phyloP scores from a whole-genome alignment of 2,113 vertebrate species.

The Abramis brama region DNA sequence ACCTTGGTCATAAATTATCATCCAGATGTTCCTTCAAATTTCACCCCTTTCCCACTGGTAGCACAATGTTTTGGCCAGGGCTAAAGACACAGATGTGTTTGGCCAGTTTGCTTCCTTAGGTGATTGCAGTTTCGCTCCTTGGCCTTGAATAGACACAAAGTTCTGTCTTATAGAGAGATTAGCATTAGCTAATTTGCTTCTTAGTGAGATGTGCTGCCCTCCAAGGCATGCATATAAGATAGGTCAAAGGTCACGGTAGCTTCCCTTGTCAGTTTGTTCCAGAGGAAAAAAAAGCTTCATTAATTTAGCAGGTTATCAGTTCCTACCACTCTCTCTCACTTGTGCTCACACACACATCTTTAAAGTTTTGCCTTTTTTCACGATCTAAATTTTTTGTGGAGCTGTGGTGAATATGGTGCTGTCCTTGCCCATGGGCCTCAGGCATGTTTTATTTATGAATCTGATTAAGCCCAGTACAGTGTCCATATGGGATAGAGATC shows the following conservation, averaged over 20 bases:
- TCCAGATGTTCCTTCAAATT: constrained; percentile 13
- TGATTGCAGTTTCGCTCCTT: neutral
- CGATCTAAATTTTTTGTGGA: neutral
- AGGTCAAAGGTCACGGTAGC: constrained; percentile 30
- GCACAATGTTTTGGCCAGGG: neutral
- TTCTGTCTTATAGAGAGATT: constrained; percentile 30
- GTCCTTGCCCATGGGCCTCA: constrained; percentile 57
- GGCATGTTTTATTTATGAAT: constrained; percentile 74
- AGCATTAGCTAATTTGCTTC: constrained; percentile 21
- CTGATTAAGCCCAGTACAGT: constrained; percentile 68
- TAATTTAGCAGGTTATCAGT: constrained; percentile 50
- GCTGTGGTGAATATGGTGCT: constrained; percentile 54
- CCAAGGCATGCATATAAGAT: constrained; percentile 26
- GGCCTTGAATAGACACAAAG: constrained; percentile 18
- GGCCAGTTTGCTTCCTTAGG: neutral
- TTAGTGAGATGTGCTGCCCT: neutral
- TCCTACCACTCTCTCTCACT: neutral
- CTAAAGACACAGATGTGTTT: constrained; percentile 11
- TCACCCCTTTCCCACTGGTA: neutral
- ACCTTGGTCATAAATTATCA: constrained; percentile 22
- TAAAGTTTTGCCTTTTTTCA: neutral
- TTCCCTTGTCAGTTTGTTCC: constrained; percentile 33
- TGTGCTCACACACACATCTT: neutral
- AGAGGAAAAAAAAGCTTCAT: constrained; percentile 21
- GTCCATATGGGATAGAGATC: constrained; percentile 62